Percentiles rank a stretch among this genome's conserved stretches.
These are phyloP conservation scores for Antitype chi DNA, from an alignment of 2,888 invertebrate genomes.

Conservation along the genomic window DNA sequence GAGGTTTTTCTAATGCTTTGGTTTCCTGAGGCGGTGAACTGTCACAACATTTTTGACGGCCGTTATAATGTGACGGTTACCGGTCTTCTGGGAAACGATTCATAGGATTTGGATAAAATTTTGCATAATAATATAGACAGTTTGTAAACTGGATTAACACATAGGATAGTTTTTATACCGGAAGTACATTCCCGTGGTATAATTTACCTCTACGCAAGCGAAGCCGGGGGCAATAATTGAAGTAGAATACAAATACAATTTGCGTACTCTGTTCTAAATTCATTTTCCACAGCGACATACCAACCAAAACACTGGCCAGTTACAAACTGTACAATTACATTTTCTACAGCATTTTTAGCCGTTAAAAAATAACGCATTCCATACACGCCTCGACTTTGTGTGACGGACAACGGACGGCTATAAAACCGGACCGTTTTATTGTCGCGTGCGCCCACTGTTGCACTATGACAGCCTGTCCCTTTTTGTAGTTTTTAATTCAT, in stretches of 20 bases:
- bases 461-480: slow-evolving; percentile 34
- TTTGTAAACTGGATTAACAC: no score
- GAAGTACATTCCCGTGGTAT: no score
- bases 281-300: background rate
- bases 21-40: no score
- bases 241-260: background rate
- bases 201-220: no score
- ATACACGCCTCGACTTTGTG: slow-evolving; percentile 49
- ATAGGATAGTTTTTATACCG: no score
- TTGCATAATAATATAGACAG: no score
- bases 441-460: slow-evolving; percentile 53
- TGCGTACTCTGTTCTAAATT: slow-evolving; percentile 10
- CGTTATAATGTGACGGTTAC: no score
- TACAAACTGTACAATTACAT: slow-evolving; percentile 42
- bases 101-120: no score
- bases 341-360: slow-evolving; percentile 26
- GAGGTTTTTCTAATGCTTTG: no score
- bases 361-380: slow-evolving; percentile 65
- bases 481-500: slow-evolving; percentile 51
- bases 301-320: slow-evolving; percentile 33
- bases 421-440: slow-evolving; percentile 60
- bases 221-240: no score
- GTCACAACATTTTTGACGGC: no score
- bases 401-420: slow-evolving; percentile 38
- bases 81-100: no score